A percentile compares a stretch with the other conserved stretches of the same genome.
Conservation (phyloP, 1,140 invertebrate genomes). For the Myzus persicae region DNA sequence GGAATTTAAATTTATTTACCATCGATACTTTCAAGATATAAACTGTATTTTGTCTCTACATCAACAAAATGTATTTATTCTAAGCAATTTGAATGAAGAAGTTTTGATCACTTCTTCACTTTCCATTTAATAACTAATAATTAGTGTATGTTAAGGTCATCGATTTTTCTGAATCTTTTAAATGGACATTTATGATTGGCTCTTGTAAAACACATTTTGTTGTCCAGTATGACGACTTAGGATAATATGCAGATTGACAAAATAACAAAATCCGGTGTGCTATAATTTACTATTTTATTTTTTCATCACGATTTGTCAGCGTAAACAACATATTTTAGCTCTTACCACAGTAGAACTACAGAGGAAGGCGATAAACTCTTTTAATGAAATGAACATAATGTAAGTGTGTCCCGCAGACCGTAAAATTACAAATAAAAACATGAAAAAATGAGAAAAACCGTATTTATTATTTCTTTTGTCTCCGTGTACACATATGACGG, state of each 20-base stretch:
- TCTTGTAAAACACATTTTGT: neutral
- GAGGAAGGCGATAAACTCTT: slow-evolving; percentile 37
- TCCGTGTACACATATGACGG: slow-evolving; percentile 33
- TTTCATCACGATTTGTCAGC: neutral
- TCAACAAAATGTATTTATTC: neutral
- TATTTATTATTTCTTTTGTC: slow-evolving; percentile 50
- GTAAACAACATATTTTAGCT: neutral
- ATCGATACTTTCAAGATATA: neutral
- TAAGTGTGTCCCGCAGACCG: slow-evolving; percentile 43
- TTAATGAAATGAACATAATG: slow-evolving; percentile 31
- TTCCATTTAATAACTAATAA: neutral
- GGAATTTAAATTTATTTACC: neutral
- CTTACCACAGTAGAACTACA: neutral
- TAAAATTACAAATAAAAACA: slow-evolving; percentile 54
- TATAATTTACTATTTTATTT: neutral
- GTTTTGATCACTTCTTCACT: neutral
- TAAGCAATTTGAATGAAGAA: neutral
- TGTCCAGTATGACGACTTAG: neutral
- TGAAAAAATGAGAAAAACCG: slow-evolving; percentile 36
- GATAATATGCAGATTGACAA: neutral
- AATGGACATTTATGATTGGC: neutral
- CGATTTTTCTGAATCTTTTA: neutral
- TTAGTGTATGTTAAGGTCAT: neutral
- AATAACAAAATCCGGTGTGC: neutral
- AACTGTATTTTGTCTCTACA: neutral